These are phyloP conservation scores for Hippocampus comes DNA, from an alignment of 2,113 vertebrate genomes.

Conservation along the genomic window DNA sequence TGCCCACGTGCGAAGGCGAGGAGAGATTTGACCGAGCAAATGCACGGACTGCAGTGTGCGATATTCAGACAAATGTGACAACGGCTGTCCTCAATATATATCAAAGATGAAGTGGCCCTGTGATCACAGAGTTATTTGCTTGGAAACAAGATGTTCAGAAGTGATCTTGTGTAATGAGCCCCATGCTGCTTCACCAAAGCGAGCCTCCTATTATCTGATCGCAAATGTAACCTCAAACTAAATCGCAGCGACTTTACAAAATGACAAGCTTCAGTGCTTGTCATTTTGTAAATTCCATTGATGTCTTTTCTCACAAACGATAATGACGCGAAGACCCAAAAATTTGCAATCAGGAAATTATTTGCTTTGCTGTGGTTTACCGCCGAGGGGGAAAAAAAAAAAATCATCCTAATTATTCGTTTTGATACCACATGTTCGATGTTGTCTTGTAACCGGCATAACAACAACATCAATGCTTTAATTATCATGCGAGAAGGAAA, in stretches of 20 bases:
- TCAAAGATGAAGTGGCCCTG: too few relatives aligned
- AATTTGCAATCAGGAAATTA: neutral
- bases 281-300: neutral
- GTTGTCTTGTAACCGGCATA: neutral
- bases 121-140: neutral
- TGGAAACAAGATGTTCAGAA: neutral
- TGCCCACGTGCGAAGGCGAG: too few relatives aligned
- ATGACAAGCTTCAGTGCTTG: neutral
- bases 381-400: neutral
- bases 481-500: neutral
- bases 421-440: constrained; percentile 5
- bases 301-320: constrained; percentile 1
- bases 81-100: too few relatives aligned
- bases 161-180: neutral
- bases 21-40: too few relatives aligned
- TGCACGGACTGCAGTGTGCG: too few relatives aligned
- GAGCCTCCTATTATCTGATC: neutral
- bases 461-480: constrained; percentile 7
- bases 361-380: constrained; percentile 3
- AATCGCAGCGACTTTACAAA: neutral
- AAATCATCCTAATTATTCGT: constrained; percentile 1
- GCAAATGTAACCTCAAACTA: neutral
- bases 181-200: neutral
- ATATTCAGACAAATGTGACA: too few relatives aligned
- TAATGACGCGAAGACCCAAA: neutral